These are phyloP conservation scores for Megalurothrips usitatus DNA, from an alignment of 2,888 invertebrate species.

Conservation along the genomic window DNA sequence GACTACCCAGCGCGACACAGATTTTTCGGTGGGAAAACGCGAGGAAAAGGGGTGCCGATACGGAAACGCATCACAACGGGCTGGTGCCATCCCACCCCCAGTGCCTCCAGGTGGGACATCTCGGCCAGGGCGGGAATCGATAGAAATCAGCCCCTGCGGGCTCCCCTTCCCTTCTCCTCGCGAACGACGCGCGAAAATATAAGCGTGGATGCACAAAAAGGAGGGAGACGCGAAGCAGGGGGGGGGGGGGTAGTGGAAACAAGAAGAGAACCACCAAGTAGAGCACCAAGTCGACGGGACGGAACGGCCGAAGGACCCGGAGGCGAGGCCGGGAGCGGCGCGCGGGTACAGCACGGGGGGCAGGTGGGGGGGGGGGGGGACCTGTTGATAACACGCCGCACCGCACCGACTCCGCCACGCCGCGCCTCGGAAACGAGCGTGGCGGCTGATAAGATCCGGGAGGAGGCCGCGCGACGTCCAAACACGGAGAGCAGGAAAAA, in stretches of 20 bases:
- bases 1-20: background rate
- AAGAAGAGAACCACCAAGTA: background rate
- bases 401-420: background rate
- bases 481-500: no score
- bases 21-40: no score
- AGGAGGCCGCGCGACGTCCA: background rate
- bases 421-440: slow-evolving; percentile 2
- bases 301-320: background rate
- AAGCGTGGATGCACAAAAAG: background rate
- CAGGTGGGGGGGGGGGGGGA: background rate
- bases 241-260: background rate
- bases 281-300: background rate
- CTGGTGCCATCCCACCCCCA: background rate
- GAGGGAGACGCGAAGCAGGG: background rate
- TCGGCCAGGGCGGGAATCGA: background rate
- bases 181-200: no score
- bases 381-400: slow-evolving; percentile 22
- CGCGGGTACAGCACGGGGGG: no score
- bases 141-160: background rate
- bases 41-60: no score
- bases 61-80: background rate
- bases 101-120: background rate
- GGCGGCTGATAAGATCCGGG: slow-evolving; percentile 3
- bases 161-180: background rate
- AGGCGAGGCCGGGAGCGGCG: no score